These are phyloP conservation scores for Machimus rusticus DNA, from an alignment of 2,888 invertebrate genomes.

Conservation along the genomic window DNA sequence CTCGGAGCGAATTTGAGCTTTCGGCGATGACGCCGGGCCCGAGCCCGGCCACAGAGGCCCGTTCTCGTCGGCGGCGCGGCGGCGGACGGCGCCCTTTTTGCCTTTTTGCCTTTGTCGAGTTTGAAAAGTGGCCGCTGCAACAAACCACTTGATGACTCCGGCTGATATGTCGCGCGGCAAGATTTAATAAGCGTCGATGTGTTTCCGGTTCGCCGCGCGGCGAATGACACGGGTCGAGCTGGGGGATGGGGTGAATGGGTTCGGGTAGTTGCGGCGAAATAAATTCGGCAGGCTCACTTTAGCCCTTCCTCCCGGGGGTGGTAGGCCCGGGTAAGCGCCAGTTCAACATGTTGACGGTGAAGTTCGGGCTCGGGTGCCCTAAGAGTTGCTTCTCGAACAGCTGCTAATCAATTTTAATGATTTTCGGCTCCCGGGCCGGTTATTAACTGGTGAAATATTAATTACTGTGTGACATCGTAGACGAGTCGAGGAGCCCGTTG, in stretches of 20 bases:
- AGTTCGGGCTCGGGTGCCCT: neutral
- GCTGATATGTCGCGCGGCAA: neutral
- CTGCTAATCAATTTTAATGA: constrained; percentile 29
- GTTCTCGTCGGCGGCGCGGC: neutral
- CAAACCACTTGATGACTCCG: constrained; percentile 16
- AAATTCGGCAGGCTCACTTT: neutral
- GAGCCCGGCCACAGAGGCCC: neutral
- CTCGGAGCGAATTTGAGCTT: neutral
- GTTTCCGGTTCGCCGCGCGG: neutral
- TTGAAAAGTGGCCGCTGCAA: constrained; percentile 12
- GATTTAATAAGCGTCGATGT: constrained; percentile 32
- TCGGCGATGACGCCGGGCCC: neutral
- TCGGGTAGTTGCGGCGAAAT: neutral
- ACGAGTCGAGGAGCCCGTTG: neutral
- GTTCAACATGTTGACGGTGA: neutral
- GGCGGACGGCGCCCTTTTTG: neutral
- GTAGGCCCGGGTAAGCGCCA: neutral
- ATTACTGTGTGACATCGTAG: constrained; percentile 15
- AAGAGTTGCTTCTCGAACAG: neutral
- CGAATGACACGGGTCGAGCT: neutral
- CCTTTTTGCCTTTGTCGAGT: neutral
- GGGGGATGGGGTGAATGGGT: neutral
- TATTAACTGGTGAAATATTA: constrained; percentile 12
- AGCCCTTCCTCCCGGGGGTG: neutral
- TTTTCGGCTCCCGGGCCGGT: neutral